These are phyloP conservation scores for Paramormyrops kingsleyae DNA, from an alignment of 2,113 vertebrate genomes.

Conservation along the genomic window DNA sequence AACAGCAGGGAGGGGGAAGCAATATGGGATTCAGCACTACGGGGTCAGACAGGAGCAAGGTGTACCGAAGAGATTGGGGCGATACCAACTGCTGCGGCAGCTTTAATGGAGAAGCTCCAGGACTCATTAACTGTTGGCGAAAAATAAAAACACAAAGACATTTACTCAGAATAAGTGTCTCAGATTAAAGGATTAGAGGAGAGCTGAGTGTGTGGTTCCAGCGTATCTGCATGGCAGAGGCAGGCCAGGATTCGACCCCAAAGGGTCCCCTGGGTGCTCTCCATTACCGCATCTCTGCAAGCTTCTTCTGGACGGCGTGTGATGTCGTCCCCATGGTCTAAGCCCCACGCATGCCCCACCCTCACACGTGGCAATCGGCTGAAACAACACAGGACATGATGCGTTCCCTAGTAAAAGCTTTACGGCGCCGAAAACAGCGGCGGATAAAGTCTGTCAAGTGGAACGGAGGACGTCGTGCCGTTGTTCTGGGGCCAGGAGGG, in stretches of 20 bases:
- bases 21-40: background rate
- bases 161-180: background rate
- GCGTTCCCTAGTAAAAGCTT: constrained; percentile 17
- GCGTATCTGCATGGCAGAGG: background rate
- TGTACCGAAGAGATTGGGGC: background rate
- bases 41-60: background rate
- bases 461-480: constrained; percentile 26
- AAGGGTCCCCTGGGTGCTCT: background rate
- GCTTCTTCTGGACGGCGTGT: background rate
- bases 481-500: constrained; percentile 18
- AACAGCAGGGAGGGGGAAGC: background rate
- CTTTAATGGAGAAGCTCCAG: background rate
- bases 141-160: background rate
- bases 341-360: background rate
- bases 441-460: constrained; percentile 23
- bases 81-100: background rate
- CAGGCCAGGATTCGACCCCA: background rate
- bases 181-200: background rate
- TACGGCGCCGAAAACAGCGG: background rate
- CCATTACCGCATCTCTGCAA: background rate
- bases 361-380: constrained; percentile 13
- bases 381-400: constrained; percentile 24
- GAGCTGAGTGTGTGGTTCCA: background rate
- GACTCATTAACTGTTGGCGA: background rate
- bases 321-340: background rate